Evolutionary conservation across 2,113 vertebrate species (phyloP), one percentile per base, ranked within the genome.

Genomic region (Lucifuga dentata): DNA sequence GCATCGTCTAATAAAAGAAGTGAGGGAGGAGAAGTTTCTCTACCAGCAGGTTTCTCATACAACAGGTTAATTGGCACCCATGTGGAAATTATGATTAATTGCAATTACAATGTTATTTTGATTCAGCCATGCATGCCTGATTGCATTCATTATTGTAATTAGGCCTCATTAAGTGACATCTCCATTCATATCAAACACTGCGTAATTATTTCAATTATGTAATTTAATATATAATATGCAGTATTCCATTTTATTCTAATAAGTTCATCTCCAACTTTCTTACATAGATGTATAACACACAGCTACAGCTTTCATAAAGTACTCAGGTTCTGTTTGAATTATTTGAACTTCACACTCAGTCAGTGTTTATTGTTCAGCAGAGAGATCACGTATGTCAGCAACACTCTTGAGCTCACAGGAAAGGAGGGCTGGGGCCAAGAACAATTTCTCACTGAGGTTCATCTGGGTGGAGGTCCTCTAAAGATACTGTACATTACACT

Each of bases 81-180:
- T 15, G 39, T 43, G 21, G 39, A 75, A 60, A 63, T 78, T 41
- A 41, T 39, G 19, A 68, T 29, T 10, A 60, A 36, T 16, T 17
- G 69, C 63, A 76, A 35, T 74, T 26, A 70, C 53, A 63, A 39
- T 59, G 44, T 23, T 50, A 17, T 73, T 53, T 70, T 39, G n/a
- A 53, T 48, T 69, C 48, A 26, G 36, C 6, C 21, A 11, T 24
- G 32, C 66, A 52, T 65, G 57, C 69, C 21, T 66, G 73, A 85
- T 70, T 44, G 51, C 53, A 51, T 80, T 81, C 63, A 82, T 88
- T 81, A 78, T n/a, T 17, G 9, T 48, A 56, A 59, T 71, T 32
- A 48, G 23, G 19, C 55, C 19, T 75, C 17, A 61, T 44, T 32
- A 32, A 40, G 84, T 73, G 67, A 50, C 32, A 59, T 5, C 26